Percentiles rank a stretch among this genome's conserved stretches.
Evolutionary conservation across 2,797 vertebrate genomes (phyloP).

Genomic region (Hylomyscus alleni): DNA sequence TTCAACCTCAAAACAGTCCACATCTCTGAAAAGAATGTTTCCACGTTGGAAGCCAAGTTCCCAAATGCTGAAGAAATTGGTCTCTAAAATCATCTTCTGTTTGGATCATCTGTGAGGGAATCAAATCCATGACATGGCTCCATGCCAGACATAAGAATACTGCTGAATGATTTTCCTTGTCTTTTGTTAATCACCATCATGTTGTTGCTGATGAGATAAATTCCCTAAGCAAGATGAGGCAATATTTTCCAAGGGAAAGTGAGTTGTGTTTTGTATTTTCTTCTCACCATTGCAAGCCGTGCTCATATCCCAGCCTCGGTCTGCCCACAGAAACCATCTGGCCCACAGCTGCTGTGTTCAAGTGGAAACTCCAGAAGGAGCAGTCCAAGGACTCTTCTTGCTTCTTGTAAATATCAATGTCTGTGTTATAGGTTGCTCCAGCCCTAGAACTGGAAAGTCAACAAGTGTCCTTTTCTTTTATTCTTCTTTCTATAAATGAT

Average conservation of each 20-base stretch:
- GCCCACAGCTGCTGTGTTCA: conserved; percentile 73
- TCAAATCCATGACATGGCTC: conserved; percentile 13
- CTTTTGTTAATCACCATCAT: conserved; percentile 53
- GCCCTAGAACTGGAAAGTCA: conserved; percentile 52
- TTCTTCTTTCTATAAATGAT: not conserved
- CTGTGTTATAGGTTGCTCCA: conserved; percentile 15
- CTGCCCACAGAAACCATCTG: conserved; percentile 65
- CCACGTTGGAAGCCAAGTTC: conserved; percentile 5
- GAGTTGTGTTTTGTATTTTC: conserved; percentile 70
- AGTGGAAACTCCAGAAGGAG: conserved; percentile 58
- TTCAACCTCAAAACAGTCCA: not conserved
- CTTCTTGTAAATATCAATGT: conserved; percentile 73
- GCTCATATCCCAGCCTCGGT: conserved; percentile 37
- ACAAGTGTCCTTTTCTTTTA: conserved; percentile 8
- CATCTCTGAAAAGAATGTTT: conserved; percentile 59
- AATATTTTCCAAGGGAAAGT: conserved; percentile 81
- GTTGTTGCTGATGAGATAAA: conserved; percentile 77
- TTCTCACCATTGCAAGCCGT: conserved; percentile 50
- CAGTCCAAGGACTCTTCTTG: conserved; percentile 61
- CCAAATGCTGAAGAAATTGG: not conserved
- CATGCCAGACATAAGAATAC: not conserved
- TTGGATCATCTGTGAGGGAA: not conserved
- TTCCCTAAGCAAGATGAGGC: conserved; percentile 75
- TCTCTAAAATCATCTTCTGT: not conserved
- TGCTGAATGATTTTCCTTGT: conserved; percentile 22